These are phyloP conservation scores for Eucidaris tribuloides DNA, from an alignment of 35 echinoderm and acorn worm species.

Conservation along the genomic window DNA sequence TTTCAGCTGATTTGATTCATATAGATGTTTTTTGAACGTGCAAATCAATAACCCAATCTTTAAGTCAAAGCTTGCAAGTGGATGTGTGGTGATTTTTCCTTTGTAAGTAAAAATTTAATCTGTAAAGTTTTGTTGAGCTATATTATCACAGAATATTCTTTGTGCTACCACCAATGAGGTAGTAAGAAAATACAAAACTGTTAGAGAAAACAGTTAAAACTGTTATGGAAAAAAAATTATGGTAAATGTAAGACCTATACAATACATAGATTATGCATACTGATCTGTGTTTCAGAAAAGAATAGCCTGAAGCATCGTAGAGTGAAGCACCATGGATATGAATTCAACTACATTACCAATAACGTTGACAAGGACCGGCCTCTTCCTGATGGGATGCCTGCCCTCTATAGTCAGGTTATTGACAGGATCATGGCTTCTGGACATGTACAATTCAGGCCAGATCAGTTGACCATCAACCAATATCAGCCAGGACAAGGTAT, in stretches of 20 bases:
- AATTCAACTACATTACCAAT: slow-evolving; percentile 91
- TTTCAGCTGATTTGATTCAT: too few species aligned
- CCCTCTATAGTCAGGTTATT: slow-evolving; percentile 45
- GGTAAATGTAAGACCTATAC: neutral
- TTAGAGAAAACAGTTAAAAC: neutral
- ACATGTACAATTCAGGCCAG: slow-evolving; percentile 63
- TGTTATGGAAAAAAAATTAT: neutral
- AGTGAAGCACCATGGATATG: slow-evolving; percentile 92
- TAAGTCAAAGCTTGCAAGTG: too few species aligned
- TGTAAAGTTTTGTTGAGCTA: too few species aligned
- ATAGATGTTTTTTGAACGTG: too few species aligned
- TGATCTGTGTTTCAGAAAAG: neutral
- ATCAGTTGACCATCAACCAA: slow-evolving; percentile 97
- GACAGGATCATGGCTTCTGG: slow-evolving; percentile 77
- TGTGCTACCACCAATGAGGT: too few species aligned
- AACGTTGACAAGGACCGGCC: slow-evolving; percentile 70
- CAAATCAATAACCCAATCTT: too few species aligned
- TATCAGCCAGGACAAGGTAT: slow-evolving; percentile 99
- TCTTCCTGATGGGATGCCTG: slow-evolving; percentile 60
- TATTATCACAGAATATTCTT: too few species aligned
- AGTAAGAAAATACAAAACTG: neutral
- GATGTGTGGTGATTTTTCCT: too few species aligned
- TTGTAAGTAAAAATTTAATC: too few species aligned
- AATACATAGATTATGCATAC: neutral
- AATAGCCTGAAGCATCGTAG: slow-evolving; percentile 79